Evolutionary conservation across 2,888 invertebrate genomes (phyloP).

Genomic region (Hyposoter dolosus): DNA sequence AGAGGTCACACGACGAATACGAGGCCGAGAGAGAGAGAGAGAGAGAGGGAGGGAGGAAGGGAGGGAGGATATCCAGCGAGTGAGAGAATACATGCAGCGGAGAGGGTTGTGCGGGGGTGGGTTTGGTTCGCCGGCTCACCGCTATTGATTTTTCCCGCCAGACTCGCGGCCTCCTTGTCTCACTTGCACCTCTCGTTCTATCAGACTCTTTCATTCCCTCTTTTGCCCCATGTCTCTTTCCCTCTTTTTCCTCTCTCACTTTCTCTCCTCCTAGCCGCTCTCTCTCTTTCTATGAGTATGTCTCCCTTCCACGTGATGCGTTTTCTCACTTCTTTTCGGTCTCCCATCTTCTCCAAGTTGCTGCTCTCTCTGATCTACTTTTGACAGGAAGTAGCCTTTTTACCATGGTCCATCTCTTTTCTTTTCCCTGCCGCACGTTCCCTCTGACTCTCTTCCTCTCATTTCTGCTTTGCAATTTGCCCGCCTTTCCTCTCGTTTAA

Average conservation of each 20-base stretch:
- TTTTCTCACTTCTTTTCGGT: slow-evolving; percentile 54
- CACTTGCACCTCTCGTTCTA: slow-evolving; percentile 73
- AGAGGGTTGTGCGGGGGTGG: slow-evolving; percentile 71
- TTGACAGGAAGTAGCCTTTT: slow-evolving; percentile 68
- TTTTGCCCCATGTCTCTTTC: slow-evolving; percentile 58
- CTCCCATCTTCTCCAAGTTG: slow-evolving; percentile 50
- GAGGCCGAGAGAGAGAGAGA: slow-evolving; percentile 20
- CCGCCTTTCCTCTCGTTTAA: slow-evolving; percentile 6
- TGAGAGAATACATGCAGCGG: slow-evolving; percentile 59
- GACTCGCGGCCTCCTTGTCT: slow-evolving; percentile 82
- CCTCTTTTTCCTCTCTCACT: slow-evolving; percentile 65
- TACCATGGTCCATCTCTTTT: slow-evolving; percentile 24
- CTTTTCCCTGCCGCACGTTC: neutral
- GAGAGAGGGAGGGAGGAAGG: slow-evolving; percentile 24
- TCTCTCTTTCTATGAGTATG: slow-evolving; percentile 41
- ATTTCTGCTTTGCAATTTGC: slow-evolving; percentile 1
- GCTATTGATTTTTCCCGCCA: slow-evolving; percentile 85
- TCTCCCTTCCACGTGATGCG: slow-evolving; percentile 60
- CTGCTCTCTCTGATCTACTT: slow-evolving; percentile 55
- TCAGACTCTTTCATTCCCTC: slow-evolving; percentile 64
- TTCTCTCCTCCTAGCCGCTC: slow-evolving; percentile 48
- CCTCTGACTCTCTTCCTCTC: neutral
- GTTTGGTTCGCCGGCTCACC: slow-evolving; percentile 84
- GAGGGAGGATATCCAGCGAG: slow-evolving; percentile 66
- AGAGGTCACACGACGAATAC: slow-evolving; percentile 2